Evolutionary conservation across 2,797 vertebrate species (phyloP).

Genomic region (Gila robusta): DNA sequence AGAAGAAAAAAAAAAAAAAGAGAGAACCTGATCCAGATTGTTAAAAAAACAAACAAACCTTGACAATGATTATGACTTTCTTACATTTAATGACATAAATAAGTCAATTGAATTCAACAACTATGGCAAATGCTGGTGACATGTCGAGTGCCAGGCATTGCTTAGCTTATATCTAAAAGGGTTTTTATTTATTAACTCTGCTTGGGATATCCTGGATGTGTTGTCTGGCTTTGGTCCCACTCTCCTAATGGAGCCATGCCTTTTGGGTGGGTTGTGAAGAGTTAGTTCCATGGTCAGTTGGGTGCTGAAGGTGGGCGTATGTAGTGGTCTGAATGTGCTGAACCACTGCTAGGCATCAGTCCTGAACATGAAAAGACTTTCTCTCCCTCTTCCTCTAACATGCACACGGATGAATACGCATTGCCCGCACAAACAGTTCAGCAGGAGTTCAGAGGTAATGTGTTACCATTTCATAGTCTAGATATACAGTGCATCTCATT

Average conservation of each 20-base stretch:
- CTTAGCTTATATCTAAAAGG: conserved; percentile 1
- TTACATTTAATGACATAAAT: neutral
- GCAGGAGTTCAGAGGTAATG: conserved; percentile 33
- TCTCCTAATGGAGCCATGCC: conserved; percentile 15
- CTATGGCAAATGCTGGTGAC: neutral
- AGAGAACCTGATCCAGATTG: conserved; percentile 23
- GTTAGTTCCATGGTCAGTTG: conserved; percentile 18
- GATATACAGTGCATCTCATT: conserved; percentile 1
- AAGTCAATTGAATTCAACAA: neutral
- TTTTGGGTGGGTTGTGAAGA: conserved; percentile 11
- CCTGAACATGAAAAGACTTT: conserved; percentile 54
- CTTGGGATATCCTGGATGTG: neutral
- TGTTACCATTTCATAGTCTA: conserved; percentile 43
- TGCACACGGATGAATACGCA: conserved; percentile 5
- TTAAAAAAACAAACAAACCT: too few species aligned
- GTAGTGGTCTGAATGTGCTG: conserved; percentile 45
- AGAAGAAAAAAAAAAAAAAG: conserved; percentile 14
- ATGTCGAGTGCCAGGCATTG: neutral
- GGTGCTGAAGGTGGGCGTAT: conserved; percentile 43
- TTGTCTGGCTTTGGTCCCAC: conserved; percentile 7
- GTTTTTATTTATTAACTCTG: conserved; percentile 12
- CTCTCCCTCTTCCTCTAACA: conserved; percentile 54
- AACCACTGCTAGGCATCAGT: conserved; percentile 67
- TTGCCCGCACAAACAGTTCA: conserved; percentile 15
- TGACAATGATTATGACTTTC: neutral